Percentiles rank a stretch among this genome's conserved stretches.
These are phyloP conservation scores for Sminthopsis crassicaudata DNA, from an alignment of 2,113 vertebrate genomes.

Conservation along the genomic window DNA sequence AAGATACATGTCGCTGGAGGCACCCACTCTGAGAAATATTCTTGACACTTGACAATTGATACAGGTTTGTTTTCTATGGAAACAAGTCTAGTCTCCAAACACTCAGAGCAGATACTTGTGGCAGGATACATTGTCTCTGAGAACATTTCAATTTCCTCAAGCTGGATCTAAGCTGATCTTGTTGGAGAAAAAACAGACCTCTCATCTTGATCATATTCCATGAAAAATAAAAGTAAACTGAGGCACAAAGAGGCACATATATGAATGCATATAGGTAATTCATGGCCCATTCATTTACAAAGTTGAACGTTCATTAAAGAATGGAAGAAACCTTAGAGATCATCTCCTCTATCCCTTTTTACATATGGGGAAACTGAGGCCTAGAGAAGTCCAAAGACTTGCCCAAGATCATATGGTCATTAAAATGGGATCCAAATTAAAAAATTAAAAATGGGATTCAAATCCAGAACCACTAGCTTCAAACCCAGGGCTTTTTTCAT, in stretches of 20 bases:
- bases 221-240: not conserved
- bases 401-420: not conserved
- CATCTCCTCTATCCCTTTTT: not conserved
- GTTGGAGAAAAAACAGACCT: not conserved
- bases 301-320: not conserved
- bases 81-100: too few relatives aligned
- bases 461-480: conserved; percentile 2
- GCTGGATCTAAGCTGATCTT: not conserved
- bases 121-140: too few relatives aligned
- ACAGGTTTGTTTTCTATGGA: not conserved
- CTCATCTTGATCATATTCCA: not conserved
- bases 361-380: conserved; percentile 16
- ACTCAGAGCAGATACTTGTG: not conserved
- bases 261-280: not conserved
- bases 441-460: conserved; percentile 10
- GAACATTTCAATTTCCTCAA: not conserved
- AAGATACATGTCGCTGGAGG: not conserved
- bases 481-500: not conserved
- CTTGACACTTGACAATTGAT: not conserved
- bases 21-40: not conserved
- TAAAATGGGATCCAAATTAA: not conserved
- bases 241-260: not conserved
- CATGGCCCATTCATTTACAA: not conserved
- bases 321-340: not conserved
- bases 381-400: conserved; percentile 23